phyloP scores from a whole-genome alignment of 2,888 invertebrate genomes.

The Bellardia bayeri region DNA sequence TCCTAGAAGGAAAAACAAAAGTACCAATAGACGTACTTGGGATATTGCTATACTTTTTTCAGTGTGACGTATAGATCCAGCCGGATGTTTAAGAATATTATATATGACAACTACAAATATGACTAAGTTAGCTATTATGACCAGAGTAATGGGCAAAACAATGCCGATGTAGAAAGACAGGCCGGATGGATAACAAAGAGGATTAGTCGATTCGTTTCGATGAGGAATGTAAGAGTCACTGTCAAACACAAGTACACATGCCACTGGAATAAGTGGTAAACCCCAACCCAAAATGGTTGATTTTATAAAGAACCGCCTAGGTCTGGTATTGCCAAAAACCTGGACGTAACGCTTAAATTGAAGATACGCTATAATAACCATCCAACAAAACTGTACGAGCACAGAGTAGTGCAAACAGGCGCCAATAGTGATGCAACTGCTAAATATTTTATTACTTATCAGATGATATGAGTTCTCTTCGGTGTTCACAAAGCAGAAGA shows the following conservation, averaged over 20 bases:
- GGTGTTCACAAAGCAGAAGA: constrained; percentile 82
- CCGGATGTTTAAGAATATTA: constrained; percentile 85
- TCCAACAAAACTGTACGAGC: constrained; percentile 89
- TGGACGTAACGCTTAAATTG: constrained; percentile 89
- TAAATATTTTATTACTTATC: constrained; percentile 78
- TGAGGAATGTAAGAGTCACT: constrained; percentile 84
- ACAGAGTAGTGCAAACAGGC: constrained; percentile 88
- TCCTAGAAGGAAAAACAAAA: constrained; percentile 87
- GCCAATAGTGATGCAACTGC: constrained; percentile 86
- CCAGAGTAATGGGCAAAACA: constrained; percentile 85
- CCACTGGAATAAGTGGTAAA: constrained; percentile 85
- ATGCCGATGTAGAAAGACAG: constrained; percentile 85
- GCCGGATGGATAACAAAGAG: constrained; percentile 86
- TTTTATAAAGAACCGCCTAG: constrained; percentile 87
- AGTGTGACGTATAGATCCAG: constrained; percentile 85
- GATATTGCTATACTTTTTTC: constrained; percentile 81
- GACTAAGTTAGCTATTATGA: constrained; percentile 85
- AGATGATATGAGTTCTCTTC: constrained; percentile 79
- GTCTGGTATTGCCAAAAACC: constrained; percentile 86
- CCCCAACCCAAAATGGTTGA: constrained; percentile 88
- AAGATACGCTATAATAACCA: constrained; percentile 88
- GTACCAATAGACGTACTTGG: constrained; percentile 86
- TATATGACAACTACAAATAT: constrained; percentile 86
- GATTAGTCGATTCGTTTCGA: constrained; percentile 75
- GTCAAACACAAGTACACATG: constrained; percentile 84